These are phyloP conservation scores for Microplitis demolitor DNA, from an alignment of 1,140 invertebrate genomes.

Conservation along the genomic window DNA sequence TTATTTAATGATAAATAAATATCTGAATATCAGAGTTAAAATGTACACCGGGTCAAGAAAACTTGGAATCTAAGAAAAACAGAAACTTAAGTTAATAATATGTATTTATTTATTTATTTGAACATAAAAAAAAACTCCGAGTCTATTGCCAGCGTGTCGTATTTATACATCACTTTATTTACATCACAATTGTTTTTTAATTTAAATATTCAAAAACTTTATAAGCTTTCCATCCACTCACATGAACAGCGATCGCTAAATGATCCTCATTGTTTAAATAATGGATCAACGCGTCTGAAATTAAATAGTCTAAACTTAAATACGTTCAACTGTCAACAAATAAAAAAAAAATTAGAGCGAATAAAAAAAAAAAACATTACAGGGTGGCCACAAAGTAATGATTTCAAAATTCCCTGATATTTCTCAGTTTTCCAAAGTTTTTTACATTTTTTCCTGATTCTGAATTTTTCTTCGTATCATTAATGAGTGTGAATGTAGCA, in stretches of 20 bases:
- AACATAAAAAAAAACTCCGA: not conserved
- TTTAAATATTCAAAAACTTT: not conserved
- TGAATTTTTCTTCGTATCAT: too few species aligned
- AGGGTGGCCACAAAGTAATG: too few species aligned
- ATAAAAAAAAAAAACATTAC: too few species aligned
- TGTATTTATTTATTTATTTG: not conserved
- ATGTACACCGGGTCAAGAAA: slow-evolving; percentile 24
- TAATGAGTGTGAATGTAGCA: too few species aligned
- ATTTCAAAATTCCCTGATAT: too few species aligned
- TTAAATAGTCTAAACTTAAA: slow-evolving; percentile 6
- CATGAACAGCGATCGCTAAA: slow-evolving; percentile 15
- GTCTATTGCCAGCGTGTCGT: slow-evolving; percentile 1
- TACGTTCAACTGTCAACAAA: not conserved
- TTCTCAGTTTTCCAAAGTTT: too few species aligned
- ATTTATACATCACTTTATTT: not conserved
- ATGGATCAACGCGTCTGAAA: slow-evolving; percentile 21
- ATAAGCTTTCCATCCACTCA: not conserved
- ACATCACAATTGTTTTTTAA: not conserved
- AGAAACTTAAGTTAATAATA: too few species aligned
- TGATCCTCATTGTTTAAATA: not conserved
- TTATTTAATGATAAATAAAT: not conserved
- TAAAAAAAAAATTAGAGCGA: not conserved
- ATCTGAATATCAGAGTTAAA: not conserved
- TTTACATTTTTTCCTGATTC: too few species aligned
- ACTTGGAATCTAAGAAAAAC: slow-evolving; percentile 32